Percentiles rank a stretch among this genome's conserved stretches.
phyloP scores from a whole-genome alignment of 1,140 invertebrate genomes.

The Rhynchophorus ferrugineus region DNA sequence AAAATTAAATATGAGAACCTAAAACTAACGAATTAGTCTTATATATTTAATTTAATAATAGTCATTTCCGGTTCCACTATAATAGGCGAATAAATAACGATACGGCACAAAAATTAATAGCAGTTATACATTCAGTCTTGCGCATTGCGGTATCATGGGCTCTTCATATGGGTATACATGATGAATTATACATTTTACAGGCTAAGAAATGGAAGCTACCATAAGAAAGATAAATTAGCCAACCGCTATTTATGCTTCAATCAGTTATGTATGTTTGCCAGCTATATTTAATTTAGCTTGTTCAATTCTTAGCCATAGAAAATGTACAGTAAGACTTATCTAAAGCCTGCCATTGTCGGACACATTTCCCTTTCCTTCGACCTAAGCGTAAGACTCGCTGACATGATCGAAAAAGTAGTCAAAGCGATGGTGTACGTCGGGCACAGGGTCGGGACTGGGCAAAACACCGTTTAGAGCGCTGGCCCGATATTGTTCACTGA shows the following conservation, averaged over 20 bases:
- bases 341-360: slow-evolving; percentile 8
- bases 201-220: slow-evolving; percentile 6
- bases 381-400: slow-evolving; percentile 51
- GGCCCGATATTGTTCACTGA: slow-evolving; percentile 59
- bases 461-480: slow-evolving; percentile 44
- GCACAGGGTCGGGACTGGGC: slow-evolving; percentile 42
- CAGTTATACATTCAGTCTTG: slow-evolving; percentile 12
- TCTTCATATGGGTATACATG: slow-evolving; percentile 13
- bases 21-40: no score
- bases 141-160: slow-evolving; percentile 7
- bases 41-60: no score
- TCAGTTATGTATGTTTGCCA: no score
- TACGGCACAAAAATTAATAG: neutral
- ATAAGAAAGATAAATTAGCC: no score
- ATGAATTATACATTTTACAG: slow-evolving; percentile 12
- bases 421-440: slow-evolving; percentile 44
- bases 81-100: neutral
- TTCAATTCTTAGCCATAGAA: no score
- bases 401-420: slow-evolving; percentile 51
- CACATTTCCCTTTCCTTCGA: neutral
- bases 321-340: no score
- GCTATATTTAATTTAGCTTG: no score
- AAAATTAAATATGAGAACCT: no score
- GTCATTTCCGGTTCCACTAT: no score
- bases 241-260: no score